These are phyloP conservation scores for Hirudo medicinalis DNA, from an alignment of 1,140 invertebrate species.

Conservation along the genomic window DNA sequence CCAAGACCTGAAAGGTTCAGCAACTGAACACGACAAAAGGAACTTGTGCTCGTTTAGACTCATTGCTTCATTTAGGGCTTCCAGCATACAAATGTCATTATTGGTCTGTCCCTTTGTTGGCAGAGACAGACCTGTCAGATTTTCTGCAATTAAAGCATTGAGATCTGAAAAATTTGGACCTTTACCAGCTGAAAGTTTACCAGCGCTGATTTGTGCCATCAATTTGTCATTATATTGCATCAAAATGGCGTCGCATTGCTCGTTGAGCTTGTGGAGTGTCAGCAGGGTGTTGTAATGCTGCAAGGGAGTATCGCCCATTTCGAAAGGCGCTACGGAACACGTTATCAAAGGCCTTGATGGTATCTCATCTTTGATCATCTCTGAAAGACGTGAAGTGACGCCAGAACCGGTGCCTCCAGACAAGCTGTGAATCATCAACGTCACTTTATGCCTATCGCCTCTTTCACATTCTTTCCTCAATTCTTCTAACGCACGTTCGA, in stretches of 20 bases:
- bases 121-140: constrained; percentile 30
- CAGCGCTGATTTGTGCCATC: neutral
- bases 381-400: constrained; percentile 33
- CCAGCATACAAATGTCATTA: no score
- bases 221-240: constrained; percentile 7
- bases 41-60: no score
- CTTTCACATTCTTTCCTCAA: constrained; percentile 33
- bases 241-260: constrained; percentile 2
- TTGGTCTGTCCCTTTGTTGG: constrained; percentile 30
- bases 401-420: constrained; percentile 35
- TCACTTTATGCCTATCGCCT: constrained; percentile 32
- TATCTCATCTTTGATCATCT: constrained; percentile 33
- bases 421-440: constrained; percentile 34
- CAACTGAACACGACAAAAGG: no score
- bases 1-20: no score
- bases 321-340: constrained; percentile 34
- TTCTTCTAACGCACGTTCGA: constrained; percentile 30
- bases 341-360: constrained; percentile 33
- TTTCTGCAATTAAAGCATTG: constrained; percentile 31
- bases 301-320: constrained; percentile 36
- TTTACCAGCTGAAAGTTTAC: constrained; percentile 2
- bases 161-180: constrained; percentile 30
- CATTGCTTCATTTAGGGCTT: no score
- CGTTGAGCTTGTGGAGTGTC: neutral
- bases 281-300: constrained; percentile 38